Base-by-base conservation (phyloP, 2,797 vertebrate genomes). In the Phylloscopus collybita region DNA sequence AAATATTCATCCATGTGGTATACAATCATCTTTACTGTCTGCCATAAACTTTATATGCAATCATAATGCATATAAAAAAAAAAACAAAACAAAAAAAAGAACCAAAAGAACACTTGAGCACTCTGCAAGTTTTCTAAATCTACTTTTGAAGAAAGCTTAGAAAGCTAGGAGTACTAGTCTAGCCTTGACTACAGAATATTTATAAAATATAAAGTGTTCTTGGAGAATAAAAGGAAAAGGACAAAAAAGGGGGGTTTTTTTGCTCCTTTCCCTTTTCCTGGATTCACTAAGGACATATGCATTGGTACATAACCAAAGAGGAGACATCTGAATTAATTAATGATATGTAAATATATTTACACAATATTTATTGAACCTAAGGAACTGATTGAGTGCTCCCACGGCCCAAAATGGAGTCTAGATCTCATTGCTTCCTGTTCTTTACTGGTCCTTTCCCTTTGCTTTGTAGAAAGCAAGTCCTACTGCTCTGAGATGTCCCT, bases 21-120 rank as follows among this genome's bases (percentile, higher is more conserved):
- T 91, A 74, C 76, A 93, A 92, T 74, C 53, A 89, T 10, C 38
- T 96, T 94, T 90, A 83, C 18, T 86, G n/a, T 64, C 38, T 90
- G 25, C 59, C 57, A 93, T 92, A 94, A 96, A 94, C 34, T 75
- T 95, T 56, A 44, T 78, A 60, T 69, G 44, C 95, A 96, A 92
- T 87, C 26, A 62, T 26, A 65, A 17, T 59, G 16, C 5, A 34
- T 74, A 73, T 64, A 3, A 19, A 44, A 22, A 36, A 62, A 60
- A 10, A 5, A 40, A 40, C 13, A 14, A 40, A 13, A 40, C 40
- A 40, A 40, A 40, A 15, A 14, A 40, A 40, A 40, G 11, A 38
- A 38, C 38, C 12, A 62, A 62, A 78, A 59, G 6, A 90, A 34
- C 18, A 73, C 22, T 34, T 25, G 12, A 69, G 6, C 19, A 61